These are phyloP conservation scores for Calcarius lapponicus DNA, from an alignment of 2,797 vertebrate genomes.

Conservation along the genomic window DNA sequence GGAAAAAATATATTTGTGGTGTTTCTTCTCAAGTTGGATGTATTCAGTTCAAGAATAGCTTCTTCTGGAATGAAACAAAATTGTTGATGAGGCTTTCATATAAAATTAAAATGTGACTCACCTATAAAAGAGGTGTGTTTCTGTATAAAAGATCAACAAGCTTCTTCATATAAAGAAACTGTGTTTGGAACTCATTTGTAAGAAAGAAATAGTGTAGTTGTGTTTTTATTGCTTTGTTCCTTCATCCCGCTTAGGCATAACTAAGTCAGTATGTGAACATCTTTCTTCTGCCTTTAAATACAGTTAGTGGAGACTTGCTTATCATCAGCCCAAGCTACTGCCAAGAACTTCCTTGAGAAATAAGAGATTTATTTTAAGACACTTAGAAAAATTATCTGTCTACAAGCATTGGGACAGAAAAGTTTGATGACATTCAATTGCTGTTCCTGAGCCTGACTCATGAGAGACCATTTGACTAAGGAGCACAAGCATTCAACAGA, in stretches of 20 bases:
- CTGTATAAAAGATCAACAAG: neutral
- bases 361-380: neutral
- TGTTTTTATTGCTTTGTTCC: neutral
- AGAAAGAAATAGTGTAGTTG: neutral
- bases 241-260: neutral
- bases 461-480: neutral
- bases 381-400: neutral
- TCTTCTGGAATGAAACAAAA: conserved; percentile 19
- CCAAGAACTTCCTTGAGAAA: neutral
- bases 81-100: neutral
- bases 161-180: neutral
- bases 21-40: conserved; percentile 47
- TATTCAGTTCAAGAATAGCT: conserved; percentile 11
- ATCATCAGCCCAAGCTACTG: neutral
- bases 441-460: neutral
- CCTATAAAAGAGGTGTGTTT: no score
- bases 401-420: neutral
- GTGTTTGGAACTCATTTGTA: neutral
- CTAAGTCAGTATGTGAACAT: neutral
- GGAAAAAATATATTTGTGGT: conserved; percentile 38
- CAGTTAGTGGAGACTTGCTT: neutral
- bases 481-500: neutral
- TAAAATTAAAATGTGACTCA: neutral
- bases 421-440: neutral
- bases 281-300: conserved; percentile 20